Evolutionary conservation across 2,888 invertebrate species (phyloP).

Genomic region (Parnassius glacialis): DNA sequence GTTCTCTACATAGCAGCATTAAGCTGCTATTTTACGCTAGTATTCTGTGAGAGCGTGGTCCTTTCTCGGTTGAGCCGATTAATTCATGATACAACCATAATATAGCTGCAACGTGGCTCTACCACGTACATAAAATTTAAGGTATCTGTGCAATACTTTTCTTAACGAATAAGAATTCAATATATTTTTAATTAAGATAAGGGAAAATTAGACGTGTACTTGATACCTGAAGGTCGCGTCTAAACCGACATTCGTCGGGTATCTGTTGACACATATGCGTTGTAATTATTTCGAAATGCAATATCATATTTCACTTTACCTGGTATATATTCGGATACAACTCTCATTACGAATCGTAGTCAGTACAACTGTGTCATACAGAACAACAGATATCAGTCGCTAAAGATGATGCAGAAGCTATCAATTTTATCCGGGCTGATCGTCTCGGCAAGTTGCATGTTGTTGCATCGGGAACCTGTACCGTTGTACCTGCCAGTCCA

Average conservation of each 20-base stretch:
- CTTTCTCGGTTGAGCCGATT: no score
- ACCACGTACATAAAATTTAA: no score
- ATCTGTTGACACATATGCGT: conserved; percentile 2
- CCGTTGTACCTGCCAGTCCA: conserved; percentile 32
- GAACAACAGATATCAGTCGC: not conserved
- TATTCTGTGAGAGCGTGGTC: no score
- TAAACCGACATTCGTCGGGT: not conserved
- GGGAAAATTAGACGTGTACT: not conserved
- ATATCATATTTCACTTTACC: conserved; percentile 2
- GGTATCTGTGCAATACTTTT: no score
- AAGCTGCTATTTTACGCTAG: no score
- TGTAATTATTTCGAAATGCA: conserved; percentile 3
- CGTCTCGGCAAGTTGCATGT: conserved; percentile 58
- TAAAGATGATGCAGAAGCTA: conserved; percentile 19
- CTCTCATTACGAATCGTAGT: not conserved
- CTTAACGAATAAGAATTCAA: no score
- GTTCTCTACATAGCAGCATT: no score
- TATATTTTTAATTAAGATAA: not conserved
- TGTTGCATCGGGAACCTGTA: conserved; percentile 49
- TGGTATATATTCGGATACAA: not conserved
- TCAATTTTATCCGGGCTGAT: conserved; percentile 43
- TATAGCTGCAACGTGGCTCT: no score
- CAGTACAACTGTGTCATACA: not conserved
- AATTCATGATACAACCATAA: no score
- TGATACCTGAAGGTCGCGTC: conserved; percentile 13